Evolutionary conservation across 2,888 invertebrate species (phyloP).

Genomic region (Kryphioiulus occultus): DNA sequence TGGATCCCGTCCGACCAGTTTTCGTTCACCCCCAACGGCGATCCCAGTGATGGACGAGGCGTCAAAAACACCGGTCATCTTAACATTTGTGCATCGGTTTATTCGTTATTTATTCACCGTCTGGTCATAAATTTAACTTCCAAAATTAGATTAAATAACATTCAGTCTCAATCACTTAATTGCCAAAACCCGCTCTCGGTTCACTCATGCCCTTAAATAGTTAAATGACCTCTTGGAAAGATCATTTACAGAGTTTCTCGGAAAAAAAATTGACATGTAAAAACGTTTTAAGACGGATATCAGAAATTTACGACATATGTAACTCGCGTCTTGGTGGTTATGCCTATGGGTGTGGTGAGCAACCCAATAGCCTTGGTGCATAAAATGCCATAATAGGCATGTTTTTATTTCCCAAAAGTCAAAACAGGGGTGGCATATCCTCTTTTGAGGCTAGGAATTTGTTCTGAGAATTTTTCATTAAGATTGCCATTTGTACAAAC

Average conservation of each 20-base stretch:
- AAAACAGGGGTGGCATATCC: neutral
- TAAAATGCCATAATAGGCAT: neutral
- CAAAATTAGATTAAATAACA: conserved; percentile 30
- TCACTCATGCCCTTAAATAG: neutral
- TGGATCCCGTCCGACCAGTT: neutral
- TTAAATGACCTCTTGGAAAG: neutral
- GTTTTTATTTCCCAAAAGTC: neutral
- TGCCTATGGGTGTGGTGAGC: neutral
- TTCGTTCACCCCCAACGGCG: neutral
- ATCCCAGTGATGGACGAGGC: neutral
- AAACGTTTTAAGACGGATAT: neutral
- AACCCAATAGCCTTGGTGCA: neutral
- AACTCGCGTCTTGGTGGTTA: neutral
- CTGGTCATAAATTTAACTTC: neutral
- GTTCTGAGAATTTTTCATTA: no score
- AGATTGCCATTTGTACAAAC: no score
- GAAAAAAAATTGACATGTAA: neutral
- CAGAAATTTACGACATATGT: neutral
- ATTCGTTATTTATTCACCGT: neutral
- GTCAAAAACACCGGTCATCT: neutral
- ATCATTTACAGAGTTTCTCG: neutral
- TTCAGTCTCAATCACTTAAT: conserved; percentile 8
- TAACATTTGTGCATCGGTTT: neutral
- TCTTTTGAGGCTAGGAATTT: neutral
- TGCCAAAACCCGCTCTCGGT: neutral